Evolutionary conservation across 2,113 vertebrate genomes (phyloP), one percentile per base, ranked within the genome.

Genomic region (Cavia porcellus): DNA sequence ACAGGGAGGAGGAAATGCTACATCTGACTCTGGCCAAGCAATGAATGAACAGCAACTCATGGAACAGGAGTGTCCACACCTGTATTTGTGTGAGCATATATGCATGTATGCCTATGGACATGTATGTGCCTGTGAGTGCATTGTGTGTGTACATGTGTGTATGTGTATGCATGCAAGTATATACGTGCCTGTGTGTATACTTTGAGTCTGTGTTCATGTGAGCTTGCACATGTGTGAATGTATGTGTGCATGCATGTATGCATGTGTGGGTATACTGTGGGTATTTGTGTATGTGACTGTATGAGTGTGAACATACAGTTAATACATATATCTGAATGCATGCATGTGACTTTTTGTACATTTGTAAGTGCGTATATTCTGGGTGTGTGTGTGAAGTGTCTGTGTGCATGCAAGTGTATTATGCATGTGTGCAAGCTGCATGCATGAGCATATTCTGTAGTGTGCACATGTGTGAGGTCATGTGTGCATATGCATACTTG

Each of bases 401-500:
- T 20, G 20, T 15, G 3, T 42, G 20, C 42, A 30, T 84, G 32
- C 0, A 47, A n/a, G 38, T 66, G 15, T 47, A 22, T 82, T 25
- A 47, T 47, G 24, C 11, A 47, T 47, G 42, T 25, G 12, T 24
- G 6, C 62, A 77, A 25, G 42, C 28, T 20, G 17, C 15, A 32
- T 14, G 57, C 57, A 70, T 14, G 12, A 5, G 12, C 25, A 14
- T 14, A 13, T 15, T 2, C 28, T 11, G 47, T 12, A 77, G 24
- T 38, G 11, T 15, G 14, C 25, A 22, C 47, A 7, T 50, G 45
- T 30, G 45, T 72, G 35, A 68, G 32, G 0, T 6, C 35, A 20
- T 55, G 11, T 32, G 25, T 38, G 17, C 57, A 4, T 0, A 9
- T 8, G 12, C 7, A 55, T 32, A 22, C 5, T 0, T 12, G 22